Base-by-base conservation (phyloP, 2,797 vertebrate genomes). In the Cirrhinus mrigala region DNA sequence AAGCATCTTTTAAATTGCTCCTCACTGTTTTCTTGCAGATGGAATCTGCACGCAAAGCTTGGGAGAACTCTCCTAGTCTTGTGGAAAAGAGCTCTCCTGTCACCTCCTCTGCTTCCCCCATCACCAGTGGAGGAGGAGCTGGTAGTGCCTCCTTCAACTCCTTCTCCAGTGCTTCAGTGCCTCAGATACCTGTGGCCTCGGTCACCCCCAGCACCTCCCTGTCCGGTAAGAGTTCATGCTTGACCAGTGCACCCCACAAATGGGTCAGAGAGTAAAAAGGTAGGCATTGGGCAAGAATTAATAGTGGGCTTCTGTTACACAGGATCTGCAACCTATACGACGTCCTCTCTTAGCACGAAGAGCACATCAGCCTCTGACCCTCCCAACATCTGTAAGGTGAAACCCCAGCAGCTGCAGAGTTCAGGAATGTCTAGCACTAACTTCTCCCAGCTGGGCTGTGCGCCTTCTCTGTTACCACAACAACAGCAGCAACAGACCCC, bases 331-430 rank as follows among this genome's bases (percentile, higher is more conserved):
- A 99, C 98, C 52, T 99, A 99, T 37, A 99, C 98, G 73, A 99
- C 98, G 1, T 98, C 98, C 33, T 99, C 98, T 27, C 94, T 99
- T 86, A 97, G 97, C 93, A 99, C 98, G 0, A 99, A 99, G 94
- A 97, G 97, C 74, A 97, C 98, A 58, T 97, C 97, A 12, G 97
- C 97, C 6, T 98, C 98, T 0, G 98, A 99, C 89, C 98, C 98
- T 84, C 98, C 98, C 5, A 99, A 99, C 89, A 99, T 99, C 92
- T 99, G 98, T 91, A 99, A 99, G 93, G 98, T 99, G 93, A 99
- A 99, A 88, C 98, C 98, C 52, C 98, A 99, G 86, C 98, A 99
- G 89, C 89, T 99, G 85, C 98, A 99, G 91, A 97, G 96, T 84
- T 90, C 91, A 60, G 88, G 87, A 83, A 91, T 90, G 81, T 91